Percentiles rank a stretch among this genome's conserved stretches.
These are phyloP conservation scores for Fulica atra DNA, from an alignment of 2,113 vertebrate species.

Conservation along the genomic window DNA sequence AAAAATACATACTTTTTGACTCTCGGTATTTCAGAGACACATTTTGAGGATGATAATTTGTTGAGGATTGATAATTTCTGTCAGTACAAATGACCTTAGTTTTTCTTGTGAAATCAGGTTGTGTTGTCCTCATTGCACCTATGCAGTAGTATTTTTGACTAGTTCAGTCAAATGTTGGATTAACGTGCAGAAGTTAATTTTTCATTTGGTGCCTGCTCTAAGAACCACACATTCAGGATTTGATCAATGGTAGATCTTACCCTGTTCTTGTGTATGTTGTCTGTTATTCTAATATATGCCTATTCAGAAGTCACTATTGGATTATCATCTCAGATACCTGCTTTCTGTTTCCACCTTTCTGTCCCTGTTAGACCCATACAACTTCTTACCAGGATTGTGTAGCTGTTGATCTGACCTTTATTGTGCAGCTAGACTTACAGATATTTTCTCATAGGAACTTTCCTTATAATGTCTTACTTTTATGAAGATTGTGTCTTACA, in stretches of 20 bases:
- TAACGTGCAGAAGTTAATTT: background rate
- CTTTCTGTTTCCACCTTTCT: background rate
- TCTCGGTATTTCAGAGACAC: background rate
- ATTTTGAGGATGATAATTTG: background rate
- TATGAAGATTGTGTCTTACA: background rate
- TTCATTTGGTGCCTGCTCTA: background rate
- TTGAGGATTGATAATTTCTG: background rate
- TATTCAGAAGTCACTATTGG: background rate
- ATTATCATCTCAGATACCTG: background rate
- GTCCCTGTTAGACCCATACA: background rate
- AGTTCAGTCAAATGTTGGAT: background rate
- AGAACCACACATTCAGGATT: background rate
- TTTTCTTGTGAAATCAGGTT: background rate
- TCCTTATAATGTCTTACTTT: background rate
- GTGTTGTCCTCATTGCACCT: background rate
- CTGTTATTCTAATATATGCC: background rate
- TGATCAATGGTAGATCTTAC: background rate
- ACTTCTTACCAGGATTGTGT: background rate
- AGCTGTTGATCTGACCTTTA: background rate
- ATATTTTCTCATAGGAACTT: background rate
- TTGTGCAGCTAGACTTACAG: background rate
- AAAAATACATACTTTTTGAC: background rate
- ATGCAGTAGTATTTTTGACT: background rate
- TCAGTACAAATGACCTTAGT: background rate
- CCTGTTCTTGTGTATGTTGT: background rate